A percentile compares a stretch with the other conserved stretches of the same genome.
Evolutionary conservation across 2,113 vertebrate species (phyloP).

Genomic region (Erpornis zantholeuca): DNA sequence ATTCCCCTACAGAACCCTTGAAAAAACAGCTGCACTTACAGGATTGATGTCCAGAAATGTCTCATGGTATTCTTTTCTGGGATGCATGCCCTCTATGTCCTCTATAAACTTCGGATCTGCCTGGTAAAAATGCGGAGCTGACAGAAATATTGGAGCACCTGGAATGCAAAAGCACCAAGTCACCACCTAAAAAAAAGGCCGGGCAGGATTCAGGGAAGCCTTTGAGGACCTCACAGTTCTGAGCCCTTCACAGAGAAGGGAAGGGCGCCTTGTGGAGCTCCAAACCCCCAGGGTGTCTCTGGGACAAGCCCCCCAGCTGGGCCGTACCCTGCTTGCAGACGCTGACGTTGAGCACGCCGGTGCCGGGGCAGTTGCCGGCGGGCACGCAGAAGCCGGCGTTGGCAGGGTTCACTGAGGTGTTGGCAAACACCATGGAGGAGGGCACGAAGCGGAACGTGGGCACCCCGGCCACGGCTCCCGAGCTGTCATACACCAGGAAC

Average conservation of each 20-base stretch:
- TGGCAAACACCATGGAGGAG: slow-evolving; percentile 85
- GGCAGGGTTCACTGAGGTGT: slow-evolving; percentile 78
- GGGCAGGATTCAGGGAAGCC: neutral
- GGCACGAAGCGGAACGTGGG: slow-evolving; percentile 83
- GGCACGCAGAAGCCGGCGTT: slow-evolving; percentile 94
- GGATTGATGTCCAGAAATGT: slow-evolving; percentile 89
- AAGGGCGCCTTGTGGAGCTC: neutral
- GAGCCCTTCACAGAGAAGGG: neutral
- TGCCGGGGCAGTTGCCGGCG: slow-evolving; percentile 82
- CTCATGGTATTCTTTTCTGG: slow-evolving; percentile 85
- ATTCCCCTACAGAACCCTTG: neutral
- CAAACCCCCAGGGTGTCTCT: neutral
- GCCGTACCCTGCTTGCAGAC: slow-evolving; percentile 85
- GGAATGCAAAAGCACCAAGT: neutral
- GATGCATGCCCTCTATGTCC: slow-evolving; percentile 84
- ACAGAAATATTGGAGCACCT: slow-evolving; percentile 94
- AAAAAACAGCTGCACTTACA: slow-evolving; percentile 72
- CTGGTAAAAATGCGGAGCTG: slow-evolving; percentile 95
- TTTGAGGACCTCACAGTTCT: neutral
- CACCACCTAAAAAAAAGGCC: neutral
- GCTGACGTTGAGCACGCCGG: slow-evolving; percentile 89
- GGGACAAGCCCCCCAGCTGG: accelerated
- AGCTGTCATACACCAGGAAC: slow-evolving; percentile 81
- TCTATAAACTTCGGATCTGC: slow-evolving; percentile 81
- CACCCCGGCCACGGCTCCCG: slow-evolving; percentile 77